Conservation (phyloP, 2,888 invertebrate species). For the Crematogaster levior region DNA sequence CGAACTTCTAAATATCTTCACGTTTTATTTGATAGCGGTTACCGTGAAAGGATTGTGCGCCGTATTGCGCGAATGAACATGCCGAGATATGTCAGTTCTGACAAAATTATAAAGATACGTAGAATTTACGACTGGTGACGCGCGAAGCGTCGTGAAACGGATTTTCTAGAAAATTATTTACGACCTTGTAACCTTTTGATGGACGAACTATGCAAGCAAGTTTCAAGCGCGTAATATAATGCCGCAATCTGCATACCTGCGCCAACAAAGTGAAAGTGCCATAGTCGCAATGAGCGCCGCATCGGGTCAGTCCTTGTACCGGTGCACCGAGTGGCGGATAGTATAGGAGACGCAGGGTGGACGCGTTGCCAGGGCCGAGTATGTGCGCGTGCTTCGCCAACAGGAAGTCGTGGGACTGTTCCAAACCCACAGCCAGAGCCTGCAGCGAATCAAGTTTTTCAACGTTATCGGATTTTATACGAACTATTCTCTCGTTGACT, state of each 20-base stretch:
- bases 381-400: conserved; percentile 89
- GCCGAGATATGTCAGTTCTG: conserved; percentile 13
- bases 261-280: conserved; percentile 92
- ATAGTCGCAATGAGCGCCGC: conserved; percentile 91
- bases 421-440: conserved; percentile 85
- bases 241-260: conserved; percentile 79
- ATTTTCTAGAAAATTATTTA: conserved; percentile 35
- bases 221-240: conserved; percentile 25
- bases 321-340: conserved; percentile 88
- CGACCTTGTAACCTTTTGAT: background rate
- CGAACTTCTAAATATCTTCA: conserved; percentile 4
- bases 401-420: conserved; percentile 88
- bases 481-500: background rate
- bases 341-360: conserved; percentile 90
- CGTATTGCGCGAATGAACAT: background rate
- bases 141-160: background rate
- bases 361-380: conserved; percentile 89
- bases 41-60: background rate
- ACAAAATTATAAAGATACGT: conserved; percentile 38
- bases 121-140: conserved; percentile 9
- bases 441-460: conserved; percentile 68
- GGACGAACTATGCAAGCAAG: too few species aligned
- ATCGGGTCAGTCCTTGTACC: conserved; percentile 87
- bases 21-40: conserved; percentile 4
- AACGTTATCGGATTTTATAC: background rate